These are phyloP conservation scores for Pelecanus crispus DNA, from an alignment of 2,113 vertebrate species.

Conservation along the genomic window DNA sequence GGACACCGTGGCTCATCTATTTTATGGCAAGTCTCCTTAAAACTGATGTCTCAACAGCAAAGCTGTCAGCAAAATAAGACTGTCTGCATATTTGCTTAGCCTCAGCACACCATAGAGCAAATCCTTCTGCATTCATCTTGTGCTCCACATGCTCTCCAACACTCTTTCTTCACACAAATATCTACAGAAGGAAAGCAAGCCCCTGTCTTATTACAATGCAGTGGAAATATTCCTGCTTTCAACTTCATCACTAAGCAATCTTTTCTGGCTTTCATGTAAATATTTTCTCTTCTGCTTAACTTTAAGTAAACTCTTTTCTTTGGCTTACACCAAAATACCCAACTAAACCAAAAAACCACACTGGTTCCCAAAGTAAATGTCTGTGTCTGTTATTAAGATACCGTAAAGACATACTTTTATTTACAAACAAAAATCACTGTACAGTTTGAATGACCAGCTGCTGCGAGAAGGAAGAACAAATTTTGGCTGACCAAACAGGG, in stretches of 20 bases:
- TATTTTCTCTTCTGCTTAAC: constrained; percentile 46
- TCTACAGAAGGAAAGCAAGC: background rate
- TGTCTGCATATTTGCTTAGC: constrained; percentile 9
- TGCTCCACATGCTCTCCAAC: background rate
- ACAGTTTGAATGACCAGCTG: background rate
- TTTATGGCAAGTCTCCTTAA: background rate
- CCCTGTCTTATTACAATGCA: background rate
- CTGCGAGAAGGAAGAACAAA: background rate
- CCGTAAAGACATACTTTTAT: background rate
- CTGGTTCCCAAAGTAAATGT: constrained; percentile 37
- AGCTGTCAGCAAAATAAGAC: background rate
- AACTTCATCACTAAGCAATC: background rate
- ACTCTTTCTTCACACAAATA: background rate
- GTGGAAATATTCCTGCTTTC: constrained; percentile 32
- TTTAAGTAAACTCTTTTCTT: constrained; percentile 56
- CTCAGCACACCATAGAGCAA: background rate
- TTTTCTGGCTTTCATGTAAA: constrained; percentile 30
- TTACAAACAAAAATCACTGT: constrained; percentile 37
- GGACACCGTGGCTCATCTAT: background rate
- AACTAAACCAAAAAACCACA: background rate
- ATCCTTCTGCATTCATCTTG: background rate
- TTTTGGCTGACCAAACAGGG: background rate
- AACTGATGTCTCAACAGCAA: background rate
- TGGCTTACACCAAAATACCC: constrained; percentile 21
- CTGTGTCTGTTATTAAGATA: constrained; percentile 14